A percentile compares a stretch with the other conserved stretches of the same genome.
Conservation (phyloP, 2,888 invertebrate species). For the Chloromyia formosa region DNA sequence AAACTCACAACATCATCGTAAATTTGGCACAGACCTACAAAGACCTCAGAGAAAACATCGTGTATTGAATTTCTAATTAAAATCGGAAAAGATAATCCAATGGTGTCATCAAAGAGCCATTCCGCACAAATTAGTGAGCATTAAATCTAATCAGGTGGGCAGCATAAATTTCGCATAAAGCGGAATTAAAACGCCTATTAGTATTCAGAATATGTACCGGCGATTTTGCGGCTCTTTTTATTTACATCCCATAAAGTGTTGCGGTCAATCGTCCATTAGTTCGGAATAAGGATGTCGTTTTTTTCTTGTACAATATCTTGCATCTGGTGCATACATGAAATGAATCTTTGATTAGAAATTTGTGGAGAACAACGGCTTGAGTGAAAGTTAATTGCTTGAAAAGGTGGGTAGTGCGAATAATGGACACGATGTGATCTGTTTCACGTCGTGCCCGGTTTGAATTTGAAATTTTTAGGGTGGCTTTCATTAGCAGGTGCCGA, state of each 20-base stretch:
- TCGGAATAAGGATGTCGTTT: no score
- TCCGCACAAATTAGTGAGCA: neutral
- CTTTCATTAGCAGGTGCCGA: no score
- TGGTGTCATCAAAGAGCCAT: conserved; percentile 12
- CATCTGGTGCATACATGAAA: conserved; percentile 21
- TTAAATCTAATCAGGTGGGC: conserved; percentile 15
- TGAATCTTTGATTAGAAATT: conserved; percentile 9
- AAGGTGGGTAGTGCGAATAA: neutral
- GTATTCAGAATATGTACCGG: neutral
- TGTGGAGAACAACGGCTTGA: neutral
- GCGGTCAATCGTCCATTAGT: no score
- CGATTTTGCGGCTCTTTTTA: neutral
- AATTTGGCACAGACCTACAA: no score
- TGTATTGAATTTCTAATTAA: conserved; percentile 4
- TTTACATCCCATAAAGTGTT: neutral
- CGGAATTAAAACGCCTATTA: neutral
- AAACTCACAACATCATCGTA: no score
- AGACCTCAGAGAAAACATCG: no score
- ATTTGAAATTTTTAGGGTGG: no score
- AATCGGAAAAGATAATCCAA: neutral
- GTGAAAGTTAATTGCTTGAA: neutral
- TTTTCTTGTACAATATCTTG: conserved; percentile 1
- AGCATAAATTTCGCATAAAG: conserved; percentile 5
- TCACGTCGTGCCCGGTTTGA: conserved; percentile 1
- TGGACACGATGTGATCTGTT: neutral